A percentile compares a stretch with the other conserved stretches of the same genome.
phyloP scores from a whole-genome alignment of 2,113 vertebrate species.

The Procavia capensis region DNA sequence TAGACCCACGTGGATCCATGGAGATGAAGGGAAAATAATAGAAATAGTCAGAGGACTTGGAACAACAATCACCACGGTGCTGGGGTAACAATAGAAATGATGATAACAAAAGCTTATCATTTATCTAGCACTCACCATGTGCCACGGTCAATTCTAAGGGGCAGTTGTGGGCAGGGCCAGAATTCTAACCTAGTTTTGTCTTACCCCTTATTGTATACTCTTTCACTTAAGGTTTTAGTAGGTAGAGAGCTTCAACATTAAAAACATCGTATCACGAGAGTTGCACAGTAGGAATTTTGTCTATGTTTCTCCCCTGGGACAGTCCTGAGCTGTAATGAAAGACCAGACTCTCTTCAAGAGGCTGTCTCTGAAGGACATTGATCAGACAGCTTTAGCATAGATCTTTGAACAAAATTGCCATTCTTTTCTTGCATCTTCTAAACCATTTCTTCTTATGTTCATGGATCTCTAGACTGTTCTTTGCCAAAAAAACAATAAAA shows the following conservation, averaged over 20 bases:
- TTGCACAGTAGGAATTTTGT: not conserved
- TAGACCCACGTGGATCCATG: not conserved
- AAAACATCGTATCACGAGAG: not conserved
- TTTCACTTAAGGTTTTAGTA: not conserved
- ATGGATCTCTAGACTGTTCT: not conserved
- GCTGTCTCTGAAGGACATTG: not conserved
- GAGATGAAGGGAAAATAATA: not conserved
- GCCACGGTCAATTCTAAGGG: not conserved
- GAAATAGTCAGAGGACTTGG: not conserved
- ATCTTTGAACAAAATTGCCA: not conserved
- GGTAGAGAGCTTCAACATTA: not conserved
- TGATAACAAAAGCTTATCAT: accelerated
- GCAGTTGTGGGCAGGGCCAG: not conserved
- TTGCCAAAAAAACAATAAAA: not conserved
- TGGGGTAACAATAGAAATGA: accelerated
- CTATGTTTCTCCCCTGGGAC: not conserved
- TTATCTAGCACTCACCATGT: accelerated
- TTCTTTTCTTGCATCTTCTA: not conserved
- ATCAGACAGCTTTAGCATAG: not conserved
- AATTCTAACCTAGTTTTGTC: not conserved
- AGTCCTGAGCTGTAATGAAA: not conserved
- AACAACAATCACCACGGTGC: not conserved
- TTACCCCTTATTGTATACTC: not conserved
- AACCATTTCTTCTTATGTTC: not conserved
- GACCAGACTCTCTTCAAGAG: not conserved